These are phyloP conservation scores for Spinus pinus DNA, from an alignment of 2,797 vertebrate species.

Conservation along the genomic window DNA sequence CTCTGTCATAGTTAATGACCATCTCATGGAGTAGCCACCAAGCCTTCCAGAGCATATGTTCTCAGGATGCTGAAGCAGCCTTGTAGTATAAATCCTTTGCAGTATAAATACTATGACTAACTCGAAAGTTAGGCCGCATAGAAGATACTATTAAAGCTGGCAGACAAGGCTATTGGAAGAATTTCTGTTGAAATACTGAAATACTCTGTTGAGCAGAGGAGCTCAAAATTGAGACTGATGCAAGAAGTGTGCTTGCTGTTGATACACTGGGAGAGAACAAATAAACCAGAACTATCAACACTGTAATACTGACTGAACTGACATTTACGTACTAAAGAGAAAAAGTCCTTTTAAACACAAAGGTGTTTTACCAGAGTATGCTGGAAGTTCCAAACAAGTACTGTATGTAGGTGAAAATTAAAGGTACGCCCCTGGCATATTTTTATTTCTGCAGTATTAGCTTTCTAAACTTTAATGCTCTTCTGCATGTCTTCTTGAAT, in stretches of 20 bases:
- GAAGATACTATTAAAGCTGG: background rate
- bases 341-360: background rate
- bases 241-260: background rate
- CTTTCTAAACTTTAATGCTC: background rate
- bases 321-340: background rate
- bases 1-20: background rate
- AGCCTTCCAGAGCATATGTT: background rate
- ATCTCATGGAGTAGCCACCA: background rate
- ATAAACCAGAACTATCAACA: background rate
- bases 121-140: rapidly evolving
- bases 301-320: background rate
- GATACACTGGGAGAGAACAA: background rate
- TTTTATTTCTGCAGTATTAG: background rate
- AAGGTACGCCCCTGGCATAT: rapidly evolving
- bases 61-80: background rate
- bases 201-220: background rate
- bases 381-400: background rate
- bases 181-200: background rate
- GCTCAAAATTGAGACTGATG: background rate
- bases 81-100: background rate
- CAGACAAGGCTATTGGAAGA: background rate
- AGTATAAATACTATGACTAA: background rate
- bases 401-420: background rate
- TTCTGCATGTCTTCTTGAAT: background rate
- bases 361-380: background rate